Evolutionary conservation across 2,888 invertebrate genomes (phyloP).

Genomic region (Venusia cambrica): DNA sequence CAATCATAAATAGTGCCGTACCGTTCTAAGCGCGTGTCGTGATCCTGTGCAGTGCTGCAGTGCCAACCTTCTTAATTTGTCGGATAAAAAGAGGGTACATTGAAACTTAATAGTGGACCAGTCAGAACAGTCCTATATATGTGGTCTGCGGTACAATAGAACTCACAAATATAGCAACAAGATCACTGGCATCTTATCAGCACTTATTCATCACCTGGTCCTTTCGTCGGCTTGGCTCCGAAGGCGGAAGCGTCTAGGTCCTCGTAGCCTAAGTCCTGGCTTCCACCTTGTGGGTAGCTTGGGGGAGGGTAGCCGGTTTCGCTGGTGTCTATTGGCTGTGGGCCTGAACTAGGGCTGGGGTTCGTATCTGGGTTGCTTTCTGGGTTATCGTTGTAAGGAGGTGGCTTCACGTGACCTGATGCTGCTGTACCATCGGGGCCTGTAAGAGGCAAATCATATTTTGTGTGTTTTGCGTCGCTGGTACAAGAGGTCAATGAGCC

Average conservation of each 20-base stretch:
- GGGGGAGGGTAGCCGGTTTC: constrained; percentile 23
- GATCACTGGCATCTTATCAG: constrained; percentile 67
- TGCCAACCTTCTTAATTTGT: constrained; percentile 9
- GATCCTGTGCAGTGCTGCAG: constrained; percentile 51
- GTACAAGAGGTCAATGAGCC: too few species aligned
- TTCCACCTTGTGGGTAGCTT: constrained; percentile 27
- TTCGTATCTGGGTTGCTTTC: constrained; percentile 35
- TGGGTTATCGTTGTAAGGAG: constrained; percentile 59
- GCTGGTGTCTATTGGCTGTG: constrained; percentile 29
- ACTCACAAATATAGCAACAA: constrained; percentile 42
- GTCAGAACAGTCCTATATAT: constrained; percentile 15
- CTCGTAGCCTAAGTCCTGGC: constrained; percentile 47
- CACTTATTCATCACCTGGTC: constrained; percentile 76
- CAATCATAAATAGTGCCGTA: constrained; percentile 65
- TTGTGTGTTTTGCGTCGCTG: too few species aligned
- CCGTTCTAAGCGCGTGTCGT: constrained; percentile 59
- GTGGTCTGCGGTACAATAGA: constrained; percentile 20
- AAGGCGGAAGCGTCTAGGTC: constrained; percentile 58
- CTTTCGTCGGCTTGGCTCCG: constrained; percentile 63
- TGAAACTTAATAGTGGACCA: not conserved
- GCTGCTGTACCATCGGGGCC: constrained; percentile 80
- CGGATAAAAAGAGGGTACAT: constrained; percentile 16
- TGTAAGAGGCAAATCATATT: constrained; percentile 38
- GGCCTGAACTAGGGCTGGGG: constrained; percentile 33
- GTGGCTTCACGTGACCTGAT: constrained; percentile 79